Conservation (phyloP, 23 tunicate genomes). For the Halocynthia aurantium region DNA sequence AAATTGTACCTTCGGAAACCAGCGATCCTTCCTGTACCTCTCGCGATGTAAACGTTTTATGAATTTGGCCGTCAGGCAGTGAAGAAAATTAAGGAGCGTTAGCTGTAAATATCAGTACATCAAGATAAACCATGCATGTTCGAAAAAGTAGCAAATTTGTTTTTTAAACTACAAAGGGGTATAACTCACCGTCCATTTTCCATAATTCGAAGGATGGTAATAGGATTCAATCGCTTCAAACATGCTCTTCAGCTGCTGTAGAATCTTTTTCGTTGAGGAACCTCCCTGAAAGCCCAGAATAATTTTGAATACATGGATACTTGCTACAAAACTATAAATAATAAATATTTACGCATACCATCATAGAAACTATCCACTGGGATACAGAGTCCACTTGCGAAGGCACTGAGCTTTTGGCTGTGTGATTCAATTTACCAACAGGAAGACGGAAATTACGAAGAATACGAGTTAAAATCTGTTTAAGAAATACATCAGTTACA, state of each 20-base stretch:
- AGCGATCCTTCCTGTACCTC: conserved; percentile 35
- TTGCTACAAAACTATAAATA: background rate
- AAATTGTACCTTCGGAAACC: conserved; percentile 44
- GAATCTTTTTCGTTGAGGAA: conserved; percentile 20
- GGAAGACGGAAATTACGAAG: conserved; percentile 63
- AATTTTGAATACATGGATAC: background rate
- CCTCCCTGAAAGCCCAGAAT: conserved; percentile 38
- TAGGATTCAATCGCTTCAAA: conserved; percentile 68
- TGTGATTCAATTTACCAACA: conserved; percentile 74
- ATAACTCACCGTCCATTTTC: conserved; percentile 46
- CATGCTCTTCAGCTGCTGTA: conserved; percentile 40
- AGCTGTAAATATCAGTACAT: conserved; percentile 4
- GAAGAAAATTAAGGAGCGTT: conserved; percentile 44
- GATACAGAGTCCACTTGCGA: conserved; percentile 47
- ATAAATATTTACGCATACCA: background rate
- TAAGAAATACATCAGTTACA: background rate
- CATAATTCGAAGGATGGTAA: conserved; percentile 77
- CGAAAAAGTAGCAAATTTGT: background rate
- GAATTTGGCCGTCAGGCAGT: conserved; percentile 41
- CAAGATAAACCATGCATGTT: background rate
- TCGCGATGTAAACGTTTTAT: conserved; percentile 50
- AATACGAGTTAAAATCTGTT: conserved; percentile 37
- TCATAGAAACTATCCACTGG: conserved; percentile 68
- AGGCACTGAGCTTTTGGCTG: conserved; percentile 32
- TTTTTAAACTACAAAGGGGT: background rate